Percentiles rank a stretch among this genome's conserved stretches.
phyloP scores from a whole-genome alignment of 1,140 invertebrate genomes.

The Rhynchophorus ferrugineus region DNA sequence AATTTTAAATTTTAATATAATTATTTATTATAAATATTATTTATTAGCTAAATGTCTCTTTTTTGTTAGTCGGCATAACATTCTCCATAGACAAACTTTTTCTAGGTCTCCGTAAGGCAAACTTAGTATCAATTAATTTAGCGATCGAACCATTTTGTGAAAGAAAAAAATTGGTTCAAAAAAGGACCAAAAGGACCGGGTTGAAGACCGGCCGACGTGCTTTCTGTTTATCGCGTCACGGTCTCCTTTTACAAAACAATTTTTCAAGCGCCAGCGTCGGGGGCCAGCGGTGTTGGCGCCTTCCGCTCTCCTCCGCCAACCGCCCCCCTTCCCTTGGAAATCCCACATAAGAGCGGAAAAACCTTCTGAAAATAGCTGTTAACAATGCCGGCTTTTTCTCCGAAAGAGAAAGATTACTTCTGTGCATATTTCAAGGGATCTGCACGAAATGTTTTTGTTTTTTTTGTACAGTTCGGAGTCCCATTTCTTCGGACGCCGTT shows the following conservation, averaged over 20 bases:
- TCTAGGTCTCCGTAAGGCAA: too few species aligned
- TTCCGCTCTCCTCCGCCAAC: not conserved
- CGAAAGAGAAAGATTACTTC: not conserved
- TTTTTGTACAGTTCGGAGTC: too few species aligned
- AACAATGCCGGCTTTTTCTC: not conserved
- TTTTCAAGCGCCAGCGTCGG: not conserved
- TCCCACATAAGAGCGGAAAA: not conserved
- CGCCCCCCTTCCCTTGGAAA: not conserved
- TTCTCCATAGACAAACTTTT: too few species aligned
- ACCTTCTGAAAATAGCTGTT: not conserved
- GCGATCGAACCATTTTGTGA: too few species aligned
- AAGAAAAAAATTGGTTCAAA: too few species aligned
- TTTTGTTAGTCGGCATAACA: too few species aligned
- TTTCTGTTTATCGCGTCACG: not conserved
- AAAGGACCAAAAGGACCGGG: too few species aligned
- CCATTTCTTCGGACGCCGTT: not conserved
- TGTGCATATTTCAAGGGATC: not conserved
- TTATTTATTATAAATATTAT: too few species aligned
- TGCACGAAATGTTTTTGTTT: not conserved
- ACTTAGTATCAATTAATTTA: too few species aligned
- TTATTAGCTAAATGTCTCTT: too few species aligned
- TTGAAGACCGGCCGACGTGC: not conserved
- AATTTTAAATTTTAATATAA: too few species aligned
- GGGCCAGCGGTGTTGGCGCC: not conserved
- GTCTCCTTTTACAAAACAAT: constrained; percentile 1